A percentile compares a stretch with the other conserved stretches of the same genome.
phyloP scores from a whole-genome alignment of 2,888 invertebrate species.

The Dicyrtomina minuta region DNA sequence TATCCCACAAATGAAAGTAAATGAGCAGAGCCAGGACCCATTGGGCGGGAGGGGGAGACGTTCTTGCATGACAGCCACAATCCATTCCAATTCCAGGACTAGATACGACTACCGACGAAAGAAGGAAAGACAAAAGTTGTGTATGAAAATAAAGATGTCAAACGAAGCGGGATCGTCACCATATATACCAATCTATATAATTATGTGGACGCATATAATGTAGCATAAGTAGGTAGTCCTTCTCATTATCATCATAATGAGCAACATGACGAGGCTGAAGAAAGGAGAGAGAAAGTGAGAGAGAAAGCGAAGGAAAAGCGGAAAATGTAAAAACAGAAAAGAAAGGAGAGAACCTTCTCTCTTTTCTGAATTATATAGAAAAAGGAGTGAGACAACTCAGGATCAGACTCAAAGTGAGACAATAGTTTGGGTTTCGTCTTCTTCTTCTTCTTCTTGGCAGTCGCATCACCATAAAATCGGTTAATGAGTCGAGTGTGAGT shows the following conservation, averaged over 20 bases:
- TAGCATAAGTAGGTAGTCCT: not conserved
- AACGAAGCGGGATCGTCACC: too few species aligned
- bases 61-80: too few species aligned
- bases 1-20: too few species aligned
- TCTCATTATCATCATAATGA: not conserved
- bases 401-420: not conserved
- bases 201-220: too few species aligned
- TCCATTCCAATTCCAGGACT: too few species aligned
- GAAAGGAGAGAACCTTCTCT: not conserved
- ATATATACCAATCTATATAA: too few species aligned
- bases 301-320: not conserved
- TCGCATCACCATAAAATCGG: conserved; percentile 16
- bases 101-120: too few species aligned
- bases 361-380: not conserved
- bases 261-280: not conserved
- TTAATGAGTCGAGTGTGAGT: conserved; percentile 13
- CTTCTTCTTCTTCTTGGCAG: not conserved
- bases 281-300: not conserved
- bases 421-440: conserved; percentile 7
- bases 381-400: not conserved
- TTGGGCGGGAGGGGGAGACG: too few species aligned
- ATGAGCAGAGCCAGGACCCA: too few species aligned
- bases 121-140: too few species aligned
- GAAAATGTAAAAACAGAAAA: not conserved
- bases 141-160: too few species aligned